These are phyloP conservation scores for Colossoma macropomum DNA, from an alignment of 2,113 vertebrate genomes.

Conservation along the genomic window DNA sequence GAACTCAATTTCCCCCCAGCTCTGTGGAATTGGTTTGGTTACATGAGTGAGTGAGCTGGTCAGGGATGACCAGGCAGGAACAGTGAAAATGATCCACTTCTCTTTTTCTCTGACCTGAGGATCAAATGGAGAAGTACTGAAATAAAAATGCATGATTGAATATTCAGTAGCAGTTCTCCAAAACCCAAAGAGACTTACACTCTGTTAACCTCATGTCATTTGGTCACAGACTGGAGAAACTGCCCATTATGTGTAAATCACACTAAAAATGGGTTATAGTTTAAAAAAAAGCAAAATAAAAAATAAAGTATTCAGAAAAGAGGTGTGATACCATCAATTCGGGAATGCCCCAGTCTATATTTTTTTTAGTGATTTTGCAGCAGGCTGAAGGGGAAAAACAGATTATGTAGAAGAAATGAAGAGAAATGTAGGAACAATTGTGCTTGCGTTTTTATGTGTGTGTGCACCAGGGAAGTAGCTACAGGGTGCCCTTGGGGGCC, in stretches of 20 bases:
- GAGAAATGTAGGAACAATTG: neutral
- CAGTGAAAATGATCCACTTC: neutral
- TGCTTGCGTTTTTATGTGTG: neutral
- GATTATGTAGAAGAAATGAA: neutral
- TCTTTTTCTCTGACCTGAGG: neutral
- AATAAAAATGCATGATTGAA: neutral
- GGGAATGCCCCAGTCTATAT: neutral
- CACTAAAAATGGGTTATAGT: neutral
- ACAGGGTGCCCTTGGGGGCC: too few relatives aligned
- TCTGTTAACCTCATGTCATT: neutral
- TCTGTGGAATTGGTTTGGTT: neutral
- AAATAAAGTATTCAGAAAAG: neutral
- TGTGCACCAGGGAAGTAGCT: too few relatives aligned
- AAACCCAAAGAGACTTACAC: neutral
- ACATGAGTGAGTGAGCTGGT: neutral
- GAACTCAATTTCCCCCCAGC: neutral
- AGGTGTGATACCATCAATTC: neutral
- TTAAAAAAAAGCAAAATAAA: neutral
- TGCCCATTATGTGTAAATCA: slow-evolving; percentile 3
- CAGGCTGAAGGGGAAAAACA: neutral
- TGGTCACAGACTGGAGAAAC: neutral
- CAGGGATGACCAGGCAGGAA: neutral
- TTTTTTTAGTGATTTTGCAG: neutral
- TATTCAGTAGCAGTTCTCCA: neutral
- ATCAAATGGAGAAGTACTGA: neutral